Evolutionary conservation across 2,113 vertebrate genomes (phyloP).

Genomic region (Pyrgilauda ruficollis): DNA sequence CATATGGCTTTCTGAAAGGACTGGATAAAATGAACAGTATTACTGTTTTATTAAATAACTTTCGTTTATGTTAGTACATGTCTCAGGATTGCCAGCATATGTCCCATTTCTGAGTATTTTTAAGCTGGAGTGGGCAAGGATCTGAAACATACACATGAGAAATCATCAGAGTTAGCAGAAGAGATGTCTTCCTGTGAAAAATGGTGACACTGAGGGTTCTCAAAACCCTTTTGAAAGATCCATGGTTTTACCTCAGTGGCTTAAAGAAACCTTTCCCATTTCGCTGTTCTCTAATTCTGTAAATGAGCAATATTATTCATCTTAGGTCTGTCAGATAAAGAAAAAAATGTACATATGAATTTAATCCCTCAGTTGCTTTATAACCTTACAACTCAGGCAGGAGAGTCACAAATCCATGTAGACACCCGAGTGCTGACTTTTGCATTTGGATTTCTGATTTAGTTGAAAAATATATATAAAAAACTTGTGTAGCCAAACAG

Average conservation of each 20-base stretch:
- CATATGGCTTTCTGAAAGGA: not conserved
- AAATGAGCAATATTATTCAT: constrained; percentile 33
- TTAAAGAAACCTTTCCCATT: not conserved
- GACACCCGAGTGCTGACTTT: constrained; percentile 5
- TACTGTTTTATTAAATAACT: not conserved
- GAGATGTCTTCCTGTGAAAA: not conserved
- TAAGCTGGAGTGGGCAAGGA: not conserved
- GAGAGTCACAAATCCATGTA: constrained; percentile 31
- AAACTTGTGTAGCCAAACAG: constrained; percentile 33
- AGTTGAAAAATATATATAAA: constrained; percentile 61
- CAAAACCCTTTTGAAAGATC: not conserved
- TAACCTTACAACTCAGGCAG: constrained; percentile 1
- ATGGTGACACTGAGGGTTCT: not conserved
- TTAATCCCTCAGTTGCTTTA: constrained; percentile 19
- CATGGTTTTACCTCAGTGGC: not conserved
- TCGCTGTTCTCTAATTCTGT: not conserved
- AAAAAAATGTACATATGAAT: constrained; percentile 20
- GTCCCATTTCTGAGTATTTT: not conserved
- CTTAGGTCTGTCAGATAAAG: constrained; percentile 40
- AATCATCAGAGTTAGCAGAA: not conserved
- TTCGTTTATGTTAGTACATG: not conserved
- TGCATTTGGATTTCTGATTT: constrained; percentile 51
- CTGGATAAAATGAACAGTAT: not conserved
- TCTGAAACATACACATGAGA: not conserved
- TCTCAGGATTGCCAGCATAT: constrained; percentile 1